Conservation (phyloP, 2,888 invertebrate species). For the Drosophila infuscata region DNA sequence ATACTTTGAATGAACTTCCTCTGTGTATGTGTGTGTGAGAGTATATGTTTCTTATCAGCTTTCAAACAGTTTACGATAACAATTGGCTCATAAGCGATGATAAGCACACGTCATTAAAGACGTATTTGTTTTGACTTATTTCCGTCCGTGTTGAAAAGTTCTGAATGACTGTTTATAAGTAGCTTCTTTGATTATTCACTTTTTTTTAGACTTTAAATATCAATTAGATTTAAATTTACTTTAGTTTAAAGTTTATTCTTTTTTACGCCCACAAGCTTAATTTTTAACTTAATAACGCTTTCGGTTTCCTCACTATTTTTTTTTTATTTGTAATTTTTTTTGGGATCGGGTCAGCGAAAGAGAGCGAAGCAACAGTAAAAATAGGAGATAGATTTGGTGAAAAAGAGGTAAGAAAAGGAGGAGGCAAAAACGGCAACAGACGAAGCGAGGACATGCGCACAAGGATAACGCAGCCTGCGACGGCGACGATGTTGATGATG, state of each 20-base stretch:
- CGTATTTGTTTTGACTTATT: neutral
- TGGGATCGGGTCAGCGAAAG: neutral
- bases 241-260: neutral
- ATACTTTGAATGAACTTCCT: constrained; percentile 15
- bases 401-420: constrained; percentile 4
- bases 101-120: neutral
- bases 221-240: neutral
- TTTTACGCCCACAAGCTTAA: constrained; percentile 11
- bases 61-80: constrained; percentile 9
- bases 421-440: constrained; percentile 3
- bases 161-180: neutral
- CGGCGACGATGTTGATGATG: constrained; percentile 25
- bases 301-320: constrained; percentile 8
- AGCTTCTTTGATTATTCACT: neutral
- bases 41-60: constrained; percentile 22
- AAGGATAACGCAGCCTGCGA: constrained; percentile 56
- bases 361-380: constrained; percentile 28
- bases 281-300: constrained; percentile 1
- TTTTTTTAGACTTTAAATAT: neutral
- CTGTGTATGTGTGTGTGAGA: neutral
- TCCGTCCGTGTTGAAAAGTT: neutral
- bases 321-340: neutral
- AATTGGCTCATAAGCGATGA: neutral
- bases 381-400: constrained; percentile 19
- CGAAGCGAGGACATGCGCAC: constrained; percentile 48